Conservation (phyloP, 2,113 vertebrate genomes). For the Penelope pileata region DNA sequence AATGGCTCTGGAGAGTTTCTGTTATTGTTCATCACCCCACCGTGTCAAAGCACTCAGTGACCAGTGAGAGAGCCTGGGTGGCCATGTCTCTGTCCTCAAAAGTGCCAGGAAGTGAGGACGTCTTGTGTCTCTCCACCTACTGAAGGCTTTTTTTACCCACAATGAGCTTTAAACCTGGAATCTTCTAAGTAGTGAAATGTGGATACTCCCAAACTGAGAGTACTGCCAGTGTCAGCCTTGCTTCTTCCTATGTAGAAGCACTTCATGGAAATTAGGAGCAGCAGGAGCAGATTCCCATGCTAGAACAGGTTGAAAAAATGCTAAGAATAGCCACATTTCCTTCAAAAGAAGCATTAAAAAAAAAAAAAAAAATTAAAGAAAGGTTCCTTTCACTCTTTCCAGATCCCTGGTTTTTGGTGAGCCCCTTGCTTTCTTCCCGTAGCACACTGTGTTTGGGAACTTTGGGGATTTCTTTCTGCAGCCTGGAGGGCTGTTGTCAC, state of each 20-base stretch:
- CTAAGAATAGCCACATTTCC: not conserved
- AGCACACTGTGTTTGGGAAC: not conserved
- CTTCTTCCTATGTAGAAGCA: not conserved
- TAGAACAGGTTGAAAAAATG: not conserved
- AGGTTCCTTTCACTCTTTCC: not conserved
- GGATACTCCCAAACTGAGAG: not conserved
- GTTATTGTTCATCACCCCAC: slow-evolving; percentile 10
- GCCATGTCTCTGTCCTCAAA: not conserved
- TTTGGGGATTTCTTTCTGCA: not conserved
- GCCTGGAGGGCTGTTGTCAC: not conserved
- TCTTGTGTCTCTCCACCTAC: not conserved
- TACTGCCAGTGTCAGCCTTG: not conserved
- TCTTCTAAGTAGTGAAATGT: not conserved
- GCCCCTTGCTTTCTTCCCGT: not conserved
- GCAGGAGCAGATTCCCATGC: not conserved
- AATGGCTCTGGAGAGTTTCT: not conserved
- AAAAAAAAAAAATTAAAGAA: not conserved
- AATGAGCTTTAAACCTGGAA: not conserved
- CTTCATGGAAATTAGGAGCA: not conserved
- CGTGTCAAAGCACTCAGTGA: rapidly evolving
- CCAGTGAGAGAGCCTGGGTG: not conserved
- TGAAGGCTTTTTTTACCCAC: not conserved
- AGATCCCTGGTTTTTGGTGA: not conserved
- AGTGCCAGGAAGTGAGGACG: not conserved
- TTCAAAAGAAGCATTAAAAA: not conserved